Evolutionary conservation across 2,113 vertebrate species (phyloP).

Genomic region (Thalassarche chlororhynchos): DNA sequence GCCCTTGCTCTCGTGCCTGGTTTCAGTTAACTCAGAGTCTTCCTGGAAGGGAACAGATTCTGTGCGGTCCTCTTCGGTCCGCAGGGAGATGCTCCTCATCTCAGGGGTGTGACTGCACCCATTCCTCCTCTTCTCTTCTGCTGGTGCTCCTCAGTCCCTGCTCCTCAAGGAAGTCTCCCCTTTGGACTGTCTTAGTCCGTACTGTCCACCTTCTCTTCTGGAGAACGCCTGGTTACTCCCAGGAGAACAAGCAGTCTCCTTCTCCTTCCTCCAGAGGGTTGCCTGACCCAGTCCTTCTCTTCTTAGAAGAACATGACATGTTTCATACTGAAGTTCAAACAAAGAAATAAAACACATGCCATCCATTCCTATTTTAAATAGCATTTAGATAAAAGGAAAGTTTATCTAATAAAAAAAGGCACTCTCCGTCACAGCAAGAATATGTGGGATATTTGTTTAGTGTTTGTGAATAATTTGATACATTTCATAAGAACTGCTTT

Average conservation of each 20-base stretch:
- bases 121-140: background rate
- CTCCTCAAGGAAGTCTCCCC: background rate
- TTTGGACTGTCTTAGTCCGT: background rate
- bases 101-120: background rate
- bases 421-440: background rate
- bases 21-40: background rate
- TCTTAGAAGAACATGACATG: background rate
- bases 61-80: fast-evolving
- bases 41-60: background rate
- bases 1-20: background rate
- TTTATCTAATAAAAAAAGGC: background rate
- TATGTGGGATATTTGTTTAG: background rate
- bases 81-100: background rate
- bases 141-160: background rate
- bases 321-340: background rate
- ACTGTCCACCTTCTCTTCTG: background rate
- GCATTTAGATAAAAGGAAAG: background rate
- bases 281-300: background rate
- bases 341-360: background rate
- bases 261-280: background rate
- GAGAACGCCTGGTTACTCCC: background rate
- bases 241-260: background rate
- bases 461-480: background rate
- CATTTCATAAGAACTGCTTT: background rate
- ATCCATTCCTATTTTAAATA: background rate